Conservation (phyloP, 2,797 vertebrate species). For the Pampus argenteus region DNA sequence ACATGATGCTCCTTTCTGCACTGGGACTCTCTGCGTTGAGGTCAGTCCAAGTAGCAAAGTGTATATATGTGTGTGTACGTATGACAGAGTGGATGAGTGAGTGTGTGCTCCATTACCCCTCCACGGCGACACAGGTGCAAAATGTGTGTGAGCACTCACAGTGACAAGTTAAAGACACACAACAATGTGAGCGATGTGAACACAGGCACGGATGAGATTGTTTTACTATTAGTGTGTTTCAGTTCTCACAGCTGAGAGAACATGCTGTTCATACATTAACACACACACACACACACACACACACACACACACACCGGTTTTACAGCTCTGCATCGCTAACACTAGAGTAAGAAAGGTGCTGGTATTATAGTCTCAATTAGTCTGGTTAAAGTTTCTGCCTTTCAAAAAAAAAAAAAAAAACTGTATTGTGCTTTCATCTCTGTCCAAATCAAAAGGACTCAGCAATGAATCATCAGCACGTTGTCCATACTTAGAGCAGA, state of each 20-base stretch:
- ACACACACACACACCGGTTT: not conserved
- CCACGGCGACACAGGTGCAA: conserved; percentile 32
- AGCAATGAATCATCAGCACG: conserved; percentile 9
- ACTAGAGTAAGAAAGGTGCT: not conserved
- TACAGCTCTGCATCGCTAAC: not conserved
- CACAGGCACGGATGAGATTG: conserved; percentile 9
- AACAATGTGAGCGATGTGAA: not conserved
- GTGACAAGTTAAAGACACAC: conserved; percentile 10
- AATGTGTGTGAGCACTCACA: conserved; percentile 16
- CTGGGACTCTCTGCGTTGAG: not conserved
- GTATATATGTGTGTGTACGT: not conserved
- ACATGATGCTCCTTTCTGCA: not conserved
- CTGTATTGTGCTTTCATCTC: not conserved
- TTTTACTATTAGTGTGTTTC: conserved; percentile 7
- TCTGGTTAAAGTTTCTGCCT: not conserved
- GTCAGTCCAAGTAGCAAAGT: conserved; percentile 8
- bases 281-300: not conserved
- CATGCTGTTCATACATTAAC: not conserved
- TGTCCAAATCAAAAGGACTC: conserved; percentile 18
- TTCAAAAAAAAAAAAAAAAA: not conserved
- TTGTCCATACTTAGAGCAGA: not conserved
- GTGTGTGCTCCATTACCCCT: conserved; percentile 28
- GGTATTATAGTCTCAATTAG: not conserved
- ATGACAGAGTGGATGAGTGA: conserved; percentile 4
- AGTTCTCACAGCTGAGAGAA: conserved; percentile 12